These are phyloP conservation scores for Taxidea taxus DNA, from an alignment of 2,113 vertebrate species.

Conservation along the genomic window DNA sequence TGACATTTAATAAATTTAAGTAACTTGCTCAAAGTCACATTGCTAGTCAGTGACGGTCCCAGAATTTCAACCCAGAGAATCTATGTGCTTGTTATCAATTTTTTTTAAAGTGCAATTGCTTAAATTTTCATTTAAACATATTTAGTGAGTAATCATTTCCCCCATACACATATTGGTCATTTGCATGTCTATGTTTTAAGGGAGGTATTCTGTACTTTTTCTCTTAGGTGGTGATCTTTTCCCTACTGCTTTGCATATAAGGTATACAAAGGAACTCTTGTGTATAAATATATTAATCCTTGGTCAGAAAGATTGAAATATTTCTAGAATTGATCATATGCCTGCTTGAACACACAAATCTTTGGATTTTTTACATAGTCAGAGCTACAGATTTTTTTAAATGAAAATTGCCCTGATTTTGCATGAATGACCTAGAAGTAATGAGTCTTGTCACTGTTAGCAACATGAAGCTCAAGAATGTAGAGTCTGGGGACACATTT, in stretches of 20 bases:
- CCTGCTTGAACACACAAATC: background rate
- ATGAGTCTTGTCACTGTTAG: background rate
- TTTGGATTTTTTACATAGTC: background rate
- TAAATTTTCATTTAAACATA: background rate
- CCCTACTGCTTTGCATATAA: background rate
- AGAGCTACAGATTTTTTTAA: background rate
- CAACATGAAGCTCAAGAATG: background rate
- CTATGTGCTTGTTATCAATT: background rate
- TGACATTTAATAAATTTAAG: background rate
- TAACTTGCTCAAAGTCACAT: background rate
- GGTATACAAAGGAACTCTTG: background rate
- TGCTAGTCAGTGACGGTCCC: background rate
- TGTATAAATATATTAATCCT: background rate
- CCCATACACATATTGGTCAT: background rate
- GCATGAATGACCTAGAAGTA: background rate
- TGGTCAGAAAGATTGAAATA: background rate
- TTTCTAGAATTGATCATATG: background rate
- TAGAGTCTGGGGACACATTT: background rate
- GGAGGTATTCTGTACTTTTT: background rate
- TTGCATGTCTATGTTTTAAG: background rate
- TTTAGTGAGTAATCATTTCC: background rate
- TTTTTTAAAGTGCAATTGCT: background rate
- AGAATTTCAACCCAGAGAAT: background rate
- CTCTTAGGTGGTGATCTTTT: background rate
- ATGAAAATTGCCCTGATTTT: background rate